phyloP scores from a whole-genome alignment of 2,888 invertebrate genomes.

The Tetramorium bicarinatum region DNA sequence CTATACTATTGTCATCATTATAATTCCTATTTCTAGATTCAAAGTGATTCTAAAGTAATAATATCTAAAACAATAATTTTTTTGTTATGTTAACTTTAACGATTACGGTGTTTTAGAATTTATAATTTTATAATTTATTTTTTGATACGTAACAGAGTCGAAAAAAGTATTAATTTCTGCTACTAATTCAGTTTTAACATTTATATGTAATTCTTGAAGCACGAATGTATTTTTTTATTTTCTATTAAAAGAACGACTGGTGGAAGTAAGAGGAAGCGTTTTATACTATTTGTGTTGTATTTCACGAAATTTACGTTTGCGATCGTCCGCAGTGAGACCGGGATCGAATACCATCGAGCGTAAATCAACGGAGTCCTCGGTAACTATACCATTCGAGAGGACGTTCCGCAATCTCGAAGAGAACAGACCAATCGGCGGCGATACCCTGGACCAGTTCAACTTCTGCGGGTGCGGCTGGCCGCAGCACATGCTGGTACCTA shows the following conservation, averaged over 20 bases:
- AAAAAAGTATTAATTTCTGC: neutral
- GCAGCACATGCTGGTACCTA: conserved; percentile 92
- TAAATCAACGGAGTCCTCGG: conserved; percentile 91
- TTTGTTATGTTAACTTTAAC: neutral
- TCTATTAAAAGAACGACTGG: neutral
- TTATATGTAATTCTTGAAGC: neutral
- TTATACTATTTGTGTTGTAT: neutral
- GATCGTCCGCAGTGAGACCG: conserved; percentile 87
- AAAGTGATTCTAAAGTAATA: neutral
- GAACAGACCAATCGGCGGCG: conserved; percentile 88
- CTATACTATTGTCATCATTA: neutral
- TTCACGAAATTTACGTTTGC: conserved; percentile 3
- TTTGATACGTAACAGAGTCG: neutral
- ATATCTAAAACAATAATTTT: neutral
- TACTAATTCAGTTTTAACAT: neutral
- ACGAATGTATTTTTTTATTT: neutral
- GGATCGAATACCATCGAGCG: conserved; percentile 91
- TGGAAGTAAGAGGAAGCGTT: neutral
- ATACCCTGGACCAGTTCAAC: conserved; percentile 89
- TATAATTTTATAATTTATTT: neutral
- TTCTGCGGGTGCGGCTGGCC: conserved; percentile 97
- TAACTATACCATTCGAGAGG: conserved; percentile 94
- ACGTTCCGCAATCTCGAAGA: conserved; percentile 92
- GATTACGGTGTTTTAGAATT: neutral
- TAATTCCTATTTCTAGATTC: neutral